Evolutionary conservation across 2,888 invertebrate species (phyloP).

Genomic region (Lepidocyrtoides sp.): DNA sequence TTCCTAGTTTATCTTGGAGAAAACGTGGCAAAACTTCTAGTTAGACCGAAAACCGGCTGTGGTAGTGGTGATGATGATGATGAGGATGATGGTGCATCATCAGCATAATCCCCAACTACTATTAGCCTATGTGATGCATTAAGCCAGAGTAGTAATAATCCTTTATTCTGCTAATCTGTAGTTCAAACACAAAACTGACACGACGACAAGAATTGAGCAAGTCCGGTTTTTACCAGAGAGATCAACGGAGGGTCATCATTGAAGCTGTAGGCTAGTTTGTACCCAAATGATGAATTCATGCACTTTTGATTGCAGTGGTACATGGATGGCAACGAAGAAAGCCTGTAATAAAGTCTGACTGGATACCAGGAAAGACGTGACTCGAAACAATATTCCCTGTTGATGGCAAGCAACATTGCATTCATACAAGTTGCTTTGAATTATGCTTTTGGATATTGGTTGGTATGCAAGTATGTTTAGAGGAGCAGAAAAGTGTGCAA

Average conservation of each 20-base stretch:
- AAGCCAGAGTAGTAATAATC: slow-evolving; percentile 51
- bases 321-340: neutral
- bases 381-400: slow-evolving; percentile 54
- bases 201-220: slow-evolving; percentile 73
- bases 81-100: neutral
- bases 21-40: slow-evolving; percentile 60
- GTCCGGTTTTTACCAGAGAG: slow-evolving; percentile 69
- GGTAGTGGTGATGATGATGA: slow-evolving; percentile 33
- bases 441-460: too few species aligned
- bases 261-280: slow-evolving; percentile 70
- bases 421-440: slow-evolving; percentile 14
- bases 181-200: slow-evolving; percentile 53
- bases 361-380: slow-evolving; percentile 63
- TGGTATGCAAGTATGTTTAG: neutral
- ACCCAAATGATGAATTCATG: slow-evolving; percentile 55
- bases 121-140: slow-evolving; percentile 31
- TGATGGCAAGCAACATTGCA: neutral
- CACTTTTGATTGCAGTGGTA: slow-evolving; percentile 16
- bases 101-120: neutral
- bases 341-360: slow-evolving; percentile 48
- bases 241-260: slow-evolving; percentile 69
- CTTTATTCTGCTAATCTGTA: slow-evolving; percentile 56
- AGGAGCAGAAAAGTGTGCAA: neutral
- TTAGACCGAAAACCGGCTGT: slow-evolving; percentile 69
- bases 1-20: slow-evolving; percentile 35